A percentile compares a stretch with the other conserved stretches of the same genome.
These are phyloP conservation scores for Macrochelys suwanniensis DNA, from an alignment of 2,797 vertebrate species.

Conservation along the genomic window DNA sequence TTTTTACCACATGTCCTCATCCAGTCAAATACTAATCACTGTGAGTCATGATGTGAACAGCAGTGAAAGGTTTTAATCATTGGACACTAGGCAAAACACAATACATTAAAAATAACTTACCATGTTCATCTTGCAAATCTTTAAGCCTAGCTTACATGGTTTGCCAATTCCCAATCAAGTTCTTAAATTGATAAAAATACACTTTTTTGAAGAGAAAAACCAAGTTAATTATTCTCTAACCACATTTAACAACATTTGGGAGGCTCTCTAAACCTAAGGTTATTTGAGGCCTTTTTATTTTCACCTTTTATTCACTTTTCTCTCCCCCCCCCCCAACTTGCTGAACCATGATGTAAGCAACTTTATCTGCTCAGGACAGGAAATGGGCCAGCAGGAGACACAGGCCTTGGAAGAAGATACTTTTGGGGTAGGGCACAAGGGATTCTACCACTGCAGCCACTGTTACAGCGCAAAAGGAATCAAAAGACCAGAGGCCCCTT, in stretches of 20 bases:
- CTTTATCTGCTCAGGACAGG: not conserved
- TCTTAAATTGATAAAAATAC: not conserved
- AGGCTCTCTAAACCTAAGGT: not conserved
- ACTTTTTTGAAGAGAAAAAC: not conserved
- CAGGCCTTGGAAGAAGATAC: not conserved
- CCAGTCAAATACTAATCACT: constrained; percentile 72
- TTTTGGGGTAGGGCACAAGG: not conserved
- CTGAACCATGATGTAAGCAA: not conserved
- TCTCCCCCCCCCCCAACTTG: not conserved
- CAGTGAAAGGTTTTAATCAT: constrained; percentile 73
- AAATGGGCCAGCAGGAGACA: not conserved
- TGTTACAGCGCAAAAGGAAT: not conserved
- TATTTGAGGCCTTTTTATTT: not conserved
- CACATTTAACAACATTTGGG: not conserved
- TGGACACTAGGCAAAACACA: constrained; percentile 51
- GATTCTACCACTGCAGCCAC: not conserved
- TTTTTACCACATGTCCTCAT: constrained; percentile 75
- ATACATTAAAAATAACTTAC: not conserved
- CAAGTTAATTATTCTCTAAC: not conserved
- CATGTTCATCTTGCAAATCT: not conserved
- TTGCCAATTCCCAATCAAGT: not conserved
- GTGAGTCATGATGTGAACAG: constrained; percentile 77
- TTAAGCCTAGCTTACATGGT: not conserved
- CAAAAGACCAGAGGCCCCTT: not conserved
- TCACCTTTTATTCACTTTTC: not conserved